These are phyloP conservation scores for Callipepla californica DNA, from an alignment of 2,113 vertebrate genomes.

Conservation along the genomic window DNA sequence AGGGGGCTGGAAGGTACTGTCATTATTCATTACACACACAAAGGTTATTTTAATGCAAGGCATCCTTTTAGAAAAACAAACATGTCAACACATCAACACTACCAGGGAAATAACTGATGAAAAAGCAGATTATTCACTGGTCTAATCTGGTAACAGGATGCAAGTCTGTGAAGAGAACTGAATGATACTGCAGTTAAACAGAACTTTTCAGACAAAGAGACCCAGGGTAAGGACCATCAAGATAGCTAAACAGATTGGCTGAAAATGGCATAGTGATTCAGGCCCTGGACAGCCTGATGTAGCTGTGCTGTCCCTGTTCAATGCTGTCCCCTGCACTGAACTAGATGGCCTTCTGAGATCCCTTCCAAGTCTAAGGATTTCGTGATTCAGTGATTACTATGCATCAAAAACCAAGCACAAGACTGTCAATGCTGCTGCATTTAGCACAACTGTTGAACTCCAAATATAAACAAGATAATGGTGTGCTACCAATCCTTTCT, in stretches of 20 bases:
- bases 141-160: neutral
- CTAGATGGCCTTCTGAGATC: too few relatives aligned
- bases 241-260: neutral
- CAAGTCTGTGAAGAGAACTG: neutral
- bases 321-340: too few relatives aligned
- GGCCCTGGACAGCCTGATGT: too few relatives aligned
- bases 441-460: neutral
- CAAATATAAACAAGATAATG: neutral
- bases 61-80: neutral
- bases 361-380: too few relatives aligned
- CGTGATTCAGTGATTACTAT: accelerated
- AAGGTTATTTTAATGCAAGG: neutral
- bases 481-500: neutral
- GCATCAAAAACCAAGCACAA: neutral
- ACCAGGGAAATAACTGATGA: neutral
- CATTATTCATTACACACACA: neutral
- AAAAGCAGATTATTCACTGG: slow-evolving; percentile 16
- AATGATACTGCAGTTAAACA: neutral
- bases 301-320: too few relatives aligned
- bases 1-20: slow-evolving; percentile 28
- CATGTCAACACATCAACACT: neutral
- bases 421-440: neutral
- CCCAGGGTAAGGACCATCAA: neutral
- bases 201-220: neutral
- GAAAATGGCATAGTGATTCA: neutral